Percentiles rank a stretch among this genome's conserved stretches.
These are phyloP conservation scores for Acestrorhynchus altus DNA, from an alignment of 2,797 vertebrate genomes.

Conservation along the genomic window DNA sequence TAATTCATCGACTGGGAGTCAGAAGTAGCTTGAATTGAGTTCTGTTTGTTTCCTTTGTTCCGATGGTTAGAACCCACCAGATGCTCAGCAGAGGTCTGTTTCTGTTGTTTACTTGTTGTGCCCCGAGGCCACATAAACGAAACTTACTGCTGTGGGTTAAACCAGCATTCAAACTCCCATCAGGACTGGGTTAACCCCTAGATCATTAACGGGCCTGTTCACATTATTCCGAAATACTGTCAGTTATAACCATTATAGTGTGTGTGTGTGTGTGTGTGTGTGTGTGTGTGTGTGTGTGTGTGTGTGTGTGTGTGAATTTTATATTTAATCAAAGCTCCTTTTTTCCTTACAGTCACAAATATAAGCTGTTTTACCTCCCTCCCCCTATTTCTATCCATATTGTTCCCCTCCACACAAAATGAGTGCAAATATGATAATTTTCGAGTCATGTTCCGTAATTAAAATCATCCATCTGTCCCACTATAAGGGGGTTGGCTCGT, in stretches of 20 bases:
- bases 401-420: constrained; percentile 20
- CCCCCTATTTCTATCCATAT: not conserved
- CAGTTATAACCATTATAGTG: too few species aligned
- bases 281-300: too few species aligned
- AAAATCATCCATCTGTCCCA: constrained; percentile 80
- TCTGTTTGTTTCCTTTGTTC: not conserved
- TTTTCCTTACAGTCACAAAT: too few species aligned
- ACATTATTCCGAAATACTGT: too few species aligned
- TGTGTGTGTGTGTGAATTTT: too few species aligned
- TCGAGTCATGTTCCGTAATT: constrained; percentile 67
- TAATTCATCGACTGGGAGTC: not conserved
- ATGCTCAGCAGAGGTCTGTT: not conserved
- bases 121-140: not conserved
- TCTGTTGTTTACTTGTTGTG: not conserved
- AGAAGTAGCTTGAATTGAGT: not conserved
- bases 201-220: too few species aligned
- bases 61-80: not conserved
- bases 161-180: too few species aligned
- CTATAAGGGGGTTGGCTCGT: constrained; percentile 71
- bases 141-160: not conserved
- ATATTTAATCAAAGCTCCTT: too few species aligned
- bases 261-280: too few species aligned
- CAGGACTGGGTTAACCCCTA: too few species aligned
- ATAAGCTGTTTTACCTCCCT: too few species aligned
- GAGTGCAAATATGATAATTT: constrained; percentile 54